phyloP scores from a whole-genome alignment of 2,797 vertebrate genomes.

The Champsocephalus esox region DNA sequence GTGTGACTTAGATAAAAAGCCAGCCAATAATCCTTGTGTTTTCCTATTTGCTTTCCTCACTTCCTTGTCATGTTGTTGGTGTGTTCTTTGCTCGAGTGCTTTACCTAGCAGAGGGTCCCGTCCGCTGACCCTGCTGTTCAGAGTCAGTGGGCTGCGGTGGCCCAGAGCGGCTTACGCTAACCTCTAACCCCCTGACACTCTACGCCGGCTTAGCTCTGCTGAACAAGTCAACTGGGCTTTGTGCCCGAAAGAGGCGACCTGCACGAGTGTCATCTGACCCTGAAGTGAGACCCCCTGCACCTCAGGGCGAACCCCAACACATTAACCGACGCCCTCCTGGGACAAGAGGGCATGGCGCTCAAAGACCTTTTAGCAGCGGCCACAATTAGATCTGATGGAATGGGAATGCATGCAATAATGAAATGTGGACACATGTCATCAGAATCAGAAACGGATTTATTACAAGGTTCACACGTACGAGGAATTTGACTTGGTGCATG shows the following conservation, averaged over 20 bases:
- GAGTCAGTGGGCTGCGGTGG: slow-evolving; percentile 67
- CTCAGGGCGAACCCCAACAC: slow-evolving; percentile 48
- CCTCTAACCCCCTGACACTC: slow-evolving; percentile 61
- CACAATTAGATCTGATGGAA: neutral
- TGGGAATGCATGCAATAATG: neutral
- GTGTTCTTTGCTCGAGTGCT: slow-evolving; percentile 5
- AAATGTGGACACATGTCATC: neutral
- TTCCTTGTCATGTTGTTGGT: slow-evolving; percentile 2
- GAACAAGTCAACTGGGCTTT: slow-evolving; percentile 63
- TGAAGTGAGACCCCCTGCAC: slow-evolving; percentile 45
- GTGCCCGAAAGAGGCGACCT: slow-evolving; percentile 59
- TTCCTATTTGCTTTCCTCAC: neutral
- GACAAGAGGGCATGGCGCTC: slow-evolving; percentile 46
- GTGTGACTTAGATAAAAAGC: slow-evolving; percentile 24
- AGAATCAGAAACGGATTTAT: no score
- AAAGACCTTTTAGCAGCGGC: slow-evolving; percentile 3
- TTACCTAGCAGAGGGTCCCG: slow-evolving; percentile 27
- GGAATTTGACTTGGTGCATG: no score
- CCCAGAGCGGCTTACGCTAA: slow-evolving; percentile 64
- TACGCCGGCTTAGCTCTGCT: slow-evolving; percentile 51
- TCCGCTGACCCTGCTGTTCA: slow-evolving; percentile 57
- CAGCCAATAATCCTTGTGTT: slow-evolving; percentile 16
- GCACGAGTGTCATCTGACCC: slow-evolving; percentile 49
- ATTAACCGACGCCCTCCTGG: slow-evolving; percentile 58
- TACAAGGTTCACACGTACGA: no score